phyloP scores from a whole-genome alignment of 1,140 invertebrate genomes.

The Thereuonema tuberculata region DNA sequence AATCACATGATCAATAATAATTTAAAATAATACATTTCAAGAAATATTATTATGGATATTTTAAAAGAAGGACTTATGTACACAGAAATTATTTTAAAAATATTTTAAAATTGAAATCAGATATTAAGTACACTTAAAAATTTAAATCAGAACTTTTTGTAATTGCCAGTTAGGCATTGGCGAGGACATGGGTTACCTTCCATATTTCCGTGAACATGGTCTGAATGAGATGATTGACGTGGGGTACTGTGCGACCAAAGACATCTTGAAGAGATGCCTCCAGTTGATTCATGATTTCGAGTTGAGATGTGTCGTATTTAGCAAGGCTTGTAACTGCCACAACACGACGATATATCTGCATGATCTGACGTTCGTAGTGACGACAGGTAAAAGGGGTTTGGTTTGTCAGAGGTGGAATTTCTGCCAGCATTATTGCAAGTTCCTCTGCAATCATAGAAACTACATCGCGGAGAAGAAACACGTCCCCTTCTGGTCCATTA shows the following conservation, averaged over 20 bases:
- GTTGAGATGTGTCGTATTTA: background rate
- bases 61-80: no score
- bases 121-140: no score
- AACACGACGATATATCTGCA: background rate
- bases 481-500: background rate
- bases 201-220: background rate
- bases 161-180: no score
- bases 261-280: background rate
- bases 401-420: constrained; percentile 1
- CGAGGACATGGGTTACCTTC: background rate
- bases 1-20: no score
- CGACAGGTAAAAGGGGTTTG: constrained; percentile 1
- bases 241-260: background rate
- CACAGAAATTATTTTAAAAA: no score
- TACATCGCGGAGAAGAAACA: background rate
- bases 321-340: constrained; percentile 5
- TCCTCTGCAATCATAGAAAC: constrained; percentile 6
- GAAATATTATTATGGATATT: no score
- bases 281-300: background rate
- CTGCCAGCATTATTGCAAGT: background rate
- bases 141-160: no score
- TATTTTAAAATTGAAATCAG: no score
- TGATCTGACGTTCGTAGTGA: constrained; percentile 3
- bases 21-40: no score
- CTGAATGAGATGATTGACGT: background rate